Evolutionary conservation across 2,888 invertebrate genomes (phyloP).

Genomic region (Orthonevra nobilis): DNA sequence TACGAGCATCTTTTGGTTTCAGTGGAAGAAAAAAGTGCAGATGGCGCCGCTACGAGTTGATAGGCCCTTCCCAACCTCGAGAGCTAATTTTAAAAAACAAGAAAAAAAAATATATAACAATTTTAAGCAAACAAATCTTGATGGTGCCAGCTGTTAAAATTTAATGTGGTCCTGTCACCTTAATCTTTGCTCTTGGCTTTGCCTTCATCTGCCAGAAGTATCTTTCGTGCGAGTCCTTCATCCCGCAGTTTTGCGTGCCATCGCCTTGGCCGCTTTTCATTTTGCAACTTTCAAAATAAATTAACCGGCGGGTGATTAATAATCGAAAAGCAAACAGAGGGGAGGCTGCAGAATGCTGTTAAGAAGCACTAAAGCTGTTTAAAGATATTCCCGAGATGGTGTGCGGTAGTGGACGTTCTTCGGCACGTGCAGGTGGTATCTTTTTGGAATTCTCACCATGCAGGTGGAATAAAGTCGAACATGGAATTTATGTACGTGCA

Average conservation of each 20-base stretch:
- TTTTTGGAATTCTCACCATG: constrained; percentile 8
- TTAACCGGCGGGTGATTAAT: constrained; percentile 63
- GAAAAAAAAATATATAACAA: background rate
- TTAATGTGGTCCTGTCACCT: constrained; percentile 66
- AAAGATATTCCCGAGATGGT: constrained; percentile 24
- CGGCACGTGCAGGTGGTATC: constrained; percentile 37
- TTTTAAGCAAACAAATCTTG: constrained; percentile 51
- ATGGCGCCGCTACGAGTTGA: constrained; percentile 43
- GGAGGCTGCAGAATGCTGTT: background rate
- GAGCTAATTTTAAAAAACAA: too few species aligned
- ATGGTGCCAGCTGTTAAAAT: constrained; percentile 65
- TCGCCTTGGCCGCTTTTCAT: constrained; percentile 44
- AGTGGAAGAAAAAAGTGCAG: constrained; percentile 28
- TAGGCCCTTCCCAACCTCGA: too few species aligned
- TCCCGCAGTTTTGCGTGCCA: constrained; percentile 31
- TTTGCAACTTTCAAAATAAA: constrained; percentile 53
- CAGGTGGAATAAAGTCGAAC: constrained; percentile 50
- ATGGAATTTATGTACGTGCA: background rate
- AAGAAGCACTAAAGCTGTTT: constrained; percentile 16
- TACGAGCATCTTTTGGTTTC: background rate
- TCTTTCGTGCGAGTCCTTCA: background rate
- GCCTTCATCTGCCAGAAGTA: background rate
- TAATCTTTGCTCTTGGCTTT: constrained; percentile 30
- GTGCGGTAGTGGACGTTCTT: constrained; percentile 7
- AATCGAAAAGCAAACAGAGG: constrained; percentile 24